Conservation (phyloP, 1,140 invertebrate species). For the Heterodera schachtii region DNA sequence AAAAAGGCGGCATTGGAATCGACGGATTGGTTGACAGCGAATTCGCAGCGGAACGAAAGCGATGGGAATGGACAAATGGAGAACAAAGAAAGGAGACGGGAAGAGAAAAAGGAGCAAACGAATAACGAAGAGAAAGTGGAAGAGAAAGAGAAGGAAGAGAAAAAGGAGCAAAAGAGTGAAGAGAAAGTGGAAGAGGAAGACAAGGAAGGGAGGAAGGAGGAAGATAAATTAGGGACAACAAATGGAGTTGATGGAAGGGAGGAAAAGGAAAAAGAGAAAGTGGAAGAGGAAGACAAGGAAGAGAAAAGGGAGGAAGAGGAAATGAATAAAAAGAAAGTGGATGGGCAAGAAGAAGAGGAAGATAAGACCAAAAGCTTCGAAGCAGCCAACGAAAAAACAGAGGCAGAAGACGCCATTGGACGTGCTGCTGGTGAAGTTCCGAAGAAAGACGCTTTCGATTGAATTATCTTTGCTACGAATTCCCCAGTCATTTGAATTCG, state of each 20-base stretch:
- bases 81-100: background rate
- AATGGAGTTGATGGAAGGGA: background rate
- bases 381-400: background rate
- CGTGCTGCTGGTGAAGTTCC: background rate
- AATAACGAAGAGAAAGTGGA: background rate
- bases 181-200: background rate
- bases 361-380: background rate
- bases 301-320: background rate
- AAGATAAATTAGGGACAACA: background rate
- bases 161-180: background rate
- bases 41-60: background rate
- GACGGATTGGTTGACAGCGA: slow-evolving; percentile 7
- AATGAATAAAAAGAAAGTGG: background rate
- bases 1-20: slow-evolving; percentile 26
- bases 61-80: background rate
- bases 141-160: background rate
- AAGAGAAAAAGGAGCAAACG: background rate
- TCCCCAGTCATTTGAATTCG: background rate
- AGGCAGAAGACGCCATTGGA: background rate
- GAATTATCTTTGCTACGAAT: background rate
- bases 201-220: background rate
- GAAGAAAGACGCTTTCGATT: background rate
- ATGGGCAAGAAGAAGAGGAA: background rate
- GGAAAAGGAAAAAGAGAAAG: background rate
- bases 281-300: background rate